These are phyloP conservation scores for Illadopsis cleaveri DNA, from an alignment of 2,113 vertebrate species.

Conservation along the genomic window DNA sequence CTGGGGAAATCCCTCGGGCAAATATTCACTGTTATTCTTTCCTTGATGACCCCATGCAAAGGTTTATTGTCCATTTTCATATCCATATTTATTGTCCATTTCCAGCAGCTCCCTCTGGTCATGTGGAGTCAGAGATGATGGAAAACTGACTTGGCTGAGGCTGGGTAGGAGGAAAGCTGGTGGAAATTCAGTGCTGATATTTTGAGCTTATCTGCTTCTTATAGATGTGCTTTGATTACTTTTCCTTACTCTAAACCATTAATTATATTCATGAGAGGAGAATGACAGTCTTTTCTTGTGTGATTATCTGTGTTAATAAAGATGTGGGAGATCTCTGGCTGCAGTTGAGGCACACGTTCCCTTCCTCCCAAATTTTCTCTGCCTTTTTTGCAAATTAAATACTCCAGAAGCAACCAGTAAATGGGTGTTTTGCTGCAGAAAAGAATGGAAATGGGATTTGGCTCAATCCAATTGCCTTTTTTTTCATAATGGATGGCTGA, in stretches of 20 bases:
- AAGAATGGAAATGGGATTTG: neutral
- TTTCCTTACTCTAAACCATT: neutral
- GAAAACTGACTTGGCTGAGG: neutral
- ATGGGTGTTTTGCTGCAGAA: neutral
- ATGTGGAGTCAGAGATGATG: neutral
- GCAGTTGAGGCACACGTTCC: too few relatives aligned
- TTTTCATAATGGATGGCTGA: neutral
- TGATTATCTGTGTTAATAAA: neutral
- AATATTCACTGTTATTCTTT: neutral
- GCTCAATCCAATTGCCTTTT: neutral
- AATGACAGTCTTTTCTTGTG: rapidly evolving
- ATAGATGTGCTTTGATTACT: neutral
- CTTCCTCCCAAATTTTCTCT: neutral
- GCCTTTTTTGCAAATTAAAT: neutral
- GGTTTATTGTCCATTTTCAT: neutral
- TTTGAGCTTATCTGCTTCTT: neutral
- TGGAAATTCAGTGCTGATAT: neutral
- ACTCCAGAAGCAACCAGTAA: neutral
- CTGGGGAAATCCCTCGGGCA: neutral
- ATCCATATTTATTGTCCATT: neutral
- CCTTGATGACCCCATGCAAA: neutral
- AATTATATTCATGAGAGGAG: neutral
- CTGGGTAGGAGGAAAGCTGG: neutral
- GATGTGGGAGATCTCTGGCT: neutral
- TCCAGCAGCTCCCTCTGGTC: neutral